Percentiles rank a stretch among this genome's conserved stretches.
These are phyloP conservation scores for Drosophila anomelani DNA, from an alignment of 2,888 invertebrate genomes.

Conservation along the genomic window DNA sequence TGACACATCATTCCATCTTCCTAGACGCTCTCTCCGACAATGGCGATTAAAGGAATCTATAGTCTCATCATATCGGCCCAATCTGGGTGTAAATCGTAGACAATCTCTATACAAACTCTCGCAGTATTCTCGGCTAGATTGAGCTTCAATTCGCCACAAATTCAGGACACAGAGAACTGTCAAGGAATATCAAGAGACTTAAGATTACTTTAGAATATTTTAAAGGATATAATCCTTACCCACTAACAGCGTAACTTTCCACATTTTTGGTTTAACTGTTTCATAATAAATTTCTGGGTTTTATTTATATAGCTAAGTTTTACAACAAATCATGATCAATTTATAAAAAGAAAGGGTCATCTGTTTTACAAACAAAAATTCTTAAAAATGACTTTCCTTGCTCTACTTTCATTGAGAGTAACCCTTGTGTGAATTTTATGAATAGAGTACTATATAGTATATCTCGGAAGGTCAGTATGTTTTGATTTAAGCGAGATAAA, in stretches of 20 bases:
- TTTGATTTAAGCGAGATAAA: neutral
- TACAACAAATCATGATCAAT: neutral
- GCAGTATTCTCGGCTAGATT: conserved; percentile 26
- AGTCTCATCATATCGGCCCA: conserved; percentile 33
- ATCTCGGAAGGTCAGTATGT: neutral
- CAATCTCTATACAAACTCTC: conserved; percentile 20
- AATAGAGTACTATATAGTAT: fast-evolving
- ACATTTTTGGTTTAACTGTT: conserved; percentile 18
- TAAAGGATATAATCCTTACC: neutral
- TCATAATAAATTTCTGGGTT: neutral
- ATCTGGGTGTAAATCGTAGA: conserved; percentile 7
- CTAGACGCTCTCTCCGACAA: conserved; percentile 22
- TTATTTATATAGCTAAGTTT: conserved; percentile 26
- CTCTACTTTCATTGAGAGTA: neutral
- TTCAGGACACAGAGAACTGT: conserved; percentile 13
- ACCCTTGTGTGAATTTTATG: neutral
- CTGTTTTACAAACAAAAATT: conserved; percentile 1
- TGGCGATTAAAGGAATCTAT: conserved; percentile 33
- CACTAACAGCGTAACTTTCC: conserved; percentile 16
- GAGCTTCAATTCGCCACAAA: conserved; percentile 1
- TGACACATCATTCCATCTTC: conserved; percentile 28
- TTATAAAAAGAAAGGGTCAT: neutral
- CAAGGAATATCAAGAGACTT: neutral
- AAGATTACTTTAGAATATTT: neutral
- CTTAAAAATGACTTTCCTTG: neutral